Evolutionary conservation across 2,888 invertebrate species (phyloP).

Genomic region (Micropterix aruncella): DNA sequence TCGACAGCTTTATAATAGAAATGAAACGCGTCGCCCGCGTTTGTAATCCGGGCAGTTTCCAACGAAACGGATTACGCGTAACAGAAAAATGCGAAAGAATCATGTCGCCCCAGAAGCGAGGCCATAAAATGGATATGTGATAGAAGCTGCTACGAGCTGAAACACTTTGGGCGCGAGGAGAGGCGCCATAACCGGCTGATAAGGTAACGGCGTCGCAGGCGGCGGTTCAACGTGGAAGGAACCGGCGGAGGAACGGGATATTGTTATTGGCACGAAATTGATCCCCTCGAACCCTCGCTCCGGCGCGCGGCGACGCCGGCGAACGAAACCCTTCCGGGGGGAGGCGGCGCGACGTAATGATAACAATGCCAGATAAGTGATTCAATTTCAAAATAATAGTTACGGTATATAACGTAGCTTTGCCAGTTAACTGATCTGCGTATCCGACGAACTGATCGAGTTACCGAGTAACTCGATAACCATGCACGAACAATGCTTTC

Average conservation of each 20-base stretch:
- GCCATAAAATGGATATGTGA: background rate
- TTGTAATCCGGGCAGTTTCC: no score
- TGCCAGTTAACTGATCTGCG: no score
- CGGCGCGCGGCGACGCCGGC: conserved; percentile 3
- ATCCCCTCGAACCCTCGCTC: conserved; percentile 6
- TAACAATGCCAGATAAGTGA: conserved; percentile 36
- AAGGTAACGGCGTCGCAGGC: background rate
- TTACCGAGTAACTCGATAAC: no score
- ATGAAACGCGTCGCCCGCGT: no score
- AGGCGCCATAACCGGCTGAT: background rate
- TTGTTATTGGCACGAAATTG: conserved; percentile 6
- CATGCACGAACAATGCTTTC: no score
- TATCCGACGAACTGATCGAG: no score
- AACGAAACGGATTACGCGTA: conserved; percentile 2
- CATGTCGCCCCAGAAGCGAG: conserved; percentile 5
- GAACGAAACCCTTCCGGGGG: no score
- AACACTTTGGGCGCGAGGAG: background rate
- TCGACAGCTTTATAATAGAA: no score
- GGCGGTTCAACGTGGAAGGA: background rate
- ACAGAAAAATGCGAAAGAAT: background rate
- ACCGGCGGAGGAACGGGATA: conserved; percentile 1
- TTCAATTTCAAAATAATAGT: conserved; percentile 15
- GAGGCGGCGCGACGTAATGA: conserved; percentile 21
- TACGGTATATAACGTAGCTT: no score
- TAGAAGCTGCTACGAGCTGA: background rate